These are phyloP conservation scores for Heliconius ethilla DNA, from an alignment of 2,888 invertebrate genomes.

Conservation along the genomic window DNA sequence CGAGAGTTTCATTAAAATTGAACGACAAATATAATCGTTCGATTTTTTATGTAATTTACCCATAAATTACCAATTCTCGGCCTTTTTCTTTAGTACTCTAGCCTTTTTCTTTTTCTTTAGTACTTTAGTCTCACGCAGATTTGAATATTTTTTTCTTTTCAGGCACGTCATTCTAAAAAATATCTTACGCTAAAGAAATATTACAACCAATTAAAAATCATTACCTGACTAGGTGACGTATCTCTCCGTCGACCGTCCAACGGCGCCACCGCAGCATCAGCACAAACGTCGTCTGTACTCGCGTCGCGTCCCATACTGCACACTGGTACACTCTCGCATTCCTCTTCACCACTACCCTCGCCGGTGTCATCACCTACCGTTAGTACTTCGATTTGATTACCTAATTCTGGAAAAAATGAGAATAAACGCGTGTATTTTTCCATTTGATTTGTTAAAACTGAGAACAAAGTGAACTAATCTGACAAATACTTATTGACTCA, in stretches of 20 bases:
- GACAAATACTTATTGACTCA: not conserved
- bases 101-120: not conserved
- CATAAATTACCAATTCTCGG: not conserved
- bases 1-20: not conserved
- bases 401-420: conserved; percentile 65
- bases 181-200: too few relatives aligned
- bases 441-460: not conserved
- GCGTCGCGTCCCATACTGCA: conserved; percentile 71
- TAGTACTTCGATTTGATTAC: conserved; percentile 78
- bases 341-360: conserved; percentile 71
- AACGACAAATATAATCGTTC: not conserved
- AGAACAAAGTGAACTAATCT: not conserved
- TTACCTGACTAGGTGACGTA: conserved; percentile 67
- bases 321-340: conserved; percentile 72
- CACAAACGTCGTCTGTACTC: conserved; percentile 75
- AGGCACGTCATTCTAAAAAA: too few relatives aligned
- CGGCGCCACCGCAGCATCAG: conserved; percentile 76
- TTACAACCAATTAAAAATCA: not conserved
- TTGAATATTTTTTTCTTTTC: too few relatives aligned
- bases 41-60: not conserved
- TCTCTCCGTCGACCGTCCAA: conserved; percentile 58
- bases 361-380: conserved; percentile 68
- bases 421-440: not conserved
- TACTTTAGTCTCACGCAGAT: not conserved
- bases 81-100: not conserved